phyloP scores from a whole-genome alignment of 1,140 invertebrate species.

The Plutomurus gul region DNA sequence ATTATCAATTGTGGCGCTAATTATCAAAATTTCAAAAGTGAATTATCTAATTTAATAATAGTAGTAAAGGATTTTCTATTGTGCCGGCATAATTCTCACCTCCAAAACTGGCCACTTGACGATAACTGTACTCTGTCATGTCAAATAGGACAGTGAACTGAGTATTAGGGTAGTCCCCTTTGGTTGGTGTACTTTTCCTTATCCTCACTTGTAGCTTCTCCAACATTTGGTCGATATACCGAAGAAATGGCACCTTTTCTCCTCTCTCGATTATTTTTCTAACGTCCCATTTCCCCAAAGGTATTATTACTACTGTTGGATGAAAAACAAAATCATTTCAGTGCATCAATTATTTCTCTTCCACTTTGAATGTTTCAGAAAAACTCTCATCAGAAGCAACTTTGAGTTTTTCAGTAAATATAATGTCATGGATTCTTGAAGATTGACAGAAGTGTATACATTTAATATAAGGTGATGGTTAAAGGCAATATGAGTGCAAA shows the following conservation, averaged over 20 bases:
- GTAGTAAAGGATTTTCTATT: neutral
- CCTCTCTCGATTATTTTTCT: neutral
- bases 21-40: neutral
- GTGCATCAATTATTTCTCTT: neutral
- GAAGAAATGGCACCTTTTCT: neutral
- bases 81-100: neutral
- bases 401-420: too few species aligned
- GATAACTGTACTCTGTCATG: neutral
- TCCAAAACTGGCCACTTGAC: constrained; percentile 6
- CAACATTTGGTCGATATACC: constrained; percentile 1
- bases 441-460: too few species aligned
- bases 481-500: too few species aligned
- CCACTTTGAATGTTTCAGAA: too few species aligned
- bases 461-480: too few species aligned
- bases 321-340: neutral
- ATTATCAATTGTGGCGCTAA: constrained; percentile 16
- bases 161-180: neutral
- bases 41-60: neutral
- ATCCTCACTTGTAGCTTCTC: neutral
- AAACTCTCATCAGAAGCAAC: too few species aligned
- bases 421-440: too few species aligned
- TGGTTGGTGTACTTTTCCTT: neutral
- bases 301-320: neutral
- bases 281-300: constrained; percentile 11
- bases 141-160: constrained; percentile 30